These are phyloP conservation scores for Thelaira solivaga DNA, from an alignment of 2,888 invertebrate species.

Conservation along the genomic window DNA sequence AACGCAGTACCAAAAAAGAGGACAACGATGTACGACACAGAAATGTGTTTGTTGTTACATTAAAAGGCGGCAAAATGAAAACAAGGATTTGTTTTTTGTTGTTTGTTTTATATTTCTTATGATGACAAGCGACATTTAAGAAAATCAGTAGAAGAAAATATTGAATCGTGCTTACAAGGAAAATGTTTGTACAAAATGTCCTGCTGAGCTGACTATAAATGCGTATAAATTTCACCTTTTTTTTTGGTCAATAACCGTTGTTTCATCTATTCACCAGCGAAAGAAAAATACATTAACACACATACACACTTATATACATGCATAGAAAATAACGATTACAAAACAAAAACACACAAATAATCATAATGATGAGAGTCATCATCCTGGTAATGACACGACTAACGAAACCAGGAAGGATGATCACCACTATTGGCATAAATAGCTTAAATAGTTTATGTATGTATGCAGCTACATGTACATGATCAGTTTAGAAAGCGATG, in stretches of 20 bases:
- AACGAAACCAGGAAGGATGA: slow-evolving; percentile 36
- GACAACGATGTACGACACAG: slow-evolving; percentile 21
- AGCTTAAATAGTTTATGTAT: background rate
- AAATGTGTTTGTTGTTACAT: slow-evolving; percentile 10
- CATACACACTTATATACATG: too few relatives aligned
- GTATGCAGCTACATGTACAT: too few relatives aligned
- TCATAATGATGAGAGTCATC: slow-evolving; percentile 46
- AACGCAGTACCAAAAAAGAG: slow-evolving; percentile 30
- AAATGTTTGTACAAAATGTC: slow-evolving; percentile 52
- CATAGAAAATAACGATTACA: slow-evolving; percentile 47
- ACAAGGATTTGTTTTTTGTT: slow-evolving; percentile 26
- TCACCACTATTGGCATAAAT: background rate
- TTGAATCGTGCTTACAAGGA: slow-evolving; percentile 50
- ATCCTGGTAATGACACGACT: slow-evolving; percentile 53
- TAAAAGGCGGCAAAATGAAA: slow-evolving; percentile 38
- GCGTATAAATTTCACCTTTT: slow-evolving; percentile 59
- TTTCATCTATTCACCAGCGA: background rate
- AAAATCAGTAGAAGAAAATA: slow-evolving; percentile 15
- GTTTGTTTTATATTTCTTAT: too few relatives aligned
- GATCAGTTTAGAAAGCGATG: slow-evolving; percentile 16
- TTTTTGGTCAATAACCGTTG: slow-evolving; percentile 6
- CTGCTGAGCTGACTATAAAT: slow-evolving; percentile 49
- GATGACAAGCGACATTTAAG: slow-evolving; percentile 54
- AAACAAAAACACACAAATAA: slow-evolving; percentile 47
- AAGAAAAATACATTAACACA: too few relatives aligned